These are phyloP conservation scores for Silurus asotus DNA, from an alignment of 2,113 vertebrate genomes.

Conservation along the genomic window DNA sequence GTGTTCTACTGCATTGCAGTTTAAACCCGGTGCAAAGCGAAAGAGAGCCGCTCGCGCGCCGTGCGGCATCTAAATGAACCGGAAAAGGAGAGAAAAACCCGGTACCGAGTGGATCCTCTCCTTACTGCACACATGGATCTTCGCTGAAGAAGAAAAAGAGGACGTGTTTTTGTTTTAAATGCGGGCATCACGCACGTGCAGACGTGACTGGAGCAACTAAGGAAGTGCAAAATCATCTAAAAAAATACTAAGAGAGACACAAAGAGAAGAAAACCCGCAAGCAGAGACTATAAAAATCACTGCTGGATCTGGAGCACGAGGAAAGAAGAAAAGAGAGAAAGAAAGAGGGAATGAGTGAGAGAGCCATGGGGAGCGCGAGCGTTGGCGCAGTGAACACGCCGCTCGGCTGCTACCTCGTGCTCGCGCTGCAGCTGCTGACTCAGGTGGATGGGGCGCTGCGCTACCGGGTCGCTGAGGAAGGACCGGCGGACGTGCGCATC, in stretches of 20 bases:
- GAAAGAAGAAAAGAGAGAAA: conserved; percentile 44
- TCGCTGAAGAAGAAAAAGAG: no score
- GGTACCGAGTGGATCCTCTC: not conserved
- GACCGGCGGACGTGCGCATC: conserved; percentile 89
- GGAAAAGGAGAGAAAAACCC: conserved; percentile 58
- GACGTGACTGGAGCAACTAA: conserved; percentile 51
- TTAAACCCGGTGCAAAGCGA: conserved; percentile 64
- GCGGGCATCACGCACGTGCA: conserved; percentile 21
- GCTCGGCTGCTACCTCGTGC: conserved; percentile 74
- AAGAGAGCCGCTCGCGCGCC: conserved; percentile 66
- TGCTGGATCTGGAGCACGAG: conserved; percentile 46
- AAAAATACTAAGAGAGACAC: not conserved
- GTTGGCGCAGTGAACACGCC: conserved; percentile 74
- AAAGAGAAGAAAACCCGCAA: not conserved
- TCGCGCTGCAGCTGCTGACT: conserved; percentile 83
- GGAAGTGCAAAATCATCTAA: conserved; percentile 36
- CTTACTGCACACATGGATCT: not conserved
- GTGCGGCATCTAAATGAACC: conserved; percentile 64
- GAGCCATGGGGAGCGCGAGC: conserved; percentile 70
- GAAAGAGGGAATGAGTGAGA: conserved; percentile 17
- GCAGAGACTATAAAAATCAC: not conserved
- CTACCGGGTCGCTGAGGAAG: conserved; percentile 92
- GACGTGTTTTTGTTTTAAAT: conserved; percentile 30
- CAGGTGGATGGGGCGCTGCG: conserved; percentile 88
- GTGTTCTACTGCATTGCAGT: conserved; percentile 78